A percentile compares a stretch with the other conserved stretches of the same genome.
These are phyloP conservation scores for Melinaea marsaeus DNA, from an alignment of 2,888 invertebrate genomes.

Conservation along the genomic window DNA sequence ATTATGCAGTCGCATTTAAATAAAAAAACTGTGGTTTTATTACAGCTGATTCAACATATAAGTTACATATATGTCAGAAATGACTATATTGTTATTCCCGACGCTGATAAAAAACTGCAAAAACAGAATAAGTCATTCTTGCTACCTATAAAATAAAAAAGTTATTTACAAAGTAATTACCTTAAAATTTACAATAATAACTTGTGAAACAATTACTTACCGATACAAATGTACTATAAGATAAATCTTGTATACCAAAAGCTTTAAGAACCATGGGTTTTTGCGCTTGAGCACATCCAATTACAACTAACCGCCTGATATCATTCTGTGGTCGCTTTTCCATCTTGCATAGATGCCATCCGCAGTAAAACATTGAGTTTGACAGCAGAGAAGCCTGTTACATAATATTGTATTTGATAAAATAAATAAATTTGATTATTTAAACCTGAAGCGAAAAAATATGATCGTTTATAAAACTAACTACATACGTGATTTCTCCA, in stretches of 20 bases:
- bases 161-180: conserved; percentile 15
- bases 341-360: conserved; percentile 56
- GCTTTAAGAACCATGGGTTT: conserved; percentile 68
- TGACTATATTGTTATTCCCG: conserved; percentile 29
- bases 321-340: conserved; percentile 45
- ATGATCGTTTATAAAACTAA: conserved; percentile 27
- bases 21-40: too few species aligned
- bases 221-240: conserved; percentile 66
- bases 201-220: conserved; percentile 48
- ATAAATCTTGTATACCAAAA: conserved; percentile 66
- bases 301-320: conserved; percentile 53
- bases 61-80: too few species aligned
- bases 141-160: conserved; percentile 53
- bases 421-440: conserved; percentile 46
- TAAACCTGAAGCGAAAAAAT: too few species aligned
- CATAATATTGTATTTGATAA: conserved; percentile 34
- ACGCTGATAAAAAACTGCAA: conserved; percentile 68
- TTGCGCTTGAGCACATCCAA: conserved; percentile 67
- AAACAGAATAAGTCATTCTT: conserved; percentile 65
- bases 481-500: conserved; percentile 67
- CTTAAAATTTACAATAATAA: conserved; percentile 13
- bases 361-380: conserved; percentile 60
- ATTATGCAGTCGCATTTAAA: too few species aligned
- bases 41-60: too few species aligned
- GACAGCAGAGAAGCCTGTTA: conserved; percentile 62